Evolutionary conservation across 2,113 vertebrate genomes (phyloP).

Genomic region (Geococcyx californianus): DNA sequence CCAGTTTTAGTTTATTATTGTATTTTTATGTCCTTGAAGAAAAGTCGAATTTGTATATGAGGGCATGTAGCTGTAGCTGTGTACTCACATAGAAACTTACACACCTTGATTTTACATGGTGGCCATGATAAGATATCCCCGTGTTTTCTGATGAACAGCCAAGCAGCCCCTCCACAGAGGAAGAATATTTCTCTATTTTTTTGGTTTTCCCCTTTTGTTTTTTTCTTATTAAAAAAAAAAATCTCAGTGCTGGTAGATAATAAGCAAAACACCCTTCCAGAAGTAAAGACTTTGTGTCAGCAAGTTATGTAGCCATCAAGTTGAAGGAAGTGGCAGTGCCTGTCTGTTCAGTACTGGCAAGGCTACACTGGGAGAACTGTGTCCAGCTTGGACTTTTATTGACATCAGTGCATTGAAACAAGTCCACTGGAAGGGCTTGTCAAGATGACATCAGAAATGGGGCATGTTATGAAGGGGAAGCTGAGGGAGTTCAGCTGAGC

Average conservation of each 20-base stretch:
- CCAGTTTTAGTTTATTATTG: not conserved
- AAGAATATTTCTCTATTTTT: not conserved
- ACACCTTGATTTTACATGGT: not conserved
- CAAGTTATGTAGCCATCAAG: not conserved
- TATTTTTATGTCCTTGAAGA: not conserved
- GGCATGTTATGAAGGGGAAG: not conserved
- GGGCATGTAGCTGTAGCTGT: not conserved
- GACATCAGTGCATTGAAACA: not conserved
- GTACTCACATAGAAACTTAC: not conserved
- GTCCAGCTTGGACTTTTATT: not conserved
- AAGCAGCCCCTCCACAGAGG: not conserved
- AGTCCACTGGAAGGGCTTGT: not conserved
- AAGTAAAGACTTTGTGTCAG: rapidly evolving
- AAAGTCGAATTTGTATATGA: not conserved
- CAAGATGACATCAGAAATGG: not conserved
- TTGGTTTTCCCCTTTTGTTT: not conserved
- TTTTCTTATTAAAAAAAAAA: not conserved
- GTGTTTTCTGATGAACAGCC: not conserved
- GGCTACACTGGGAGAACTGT: rapidly evolving
- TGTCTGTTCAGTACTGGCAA: not conserved
- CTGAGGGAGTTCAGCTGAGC: not conserved
- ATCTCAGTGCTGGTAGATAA: not conserved
- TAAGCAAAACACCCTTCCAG: not conserved
- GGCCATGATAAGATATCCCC: not conserved
- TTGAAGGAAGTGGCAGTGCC: not conserved